These are phyloP conservation scores for Hycleus cichorii DNA, from an alignment of 1,140 invertebrate species.

Conservation along the genomic window DNA sequence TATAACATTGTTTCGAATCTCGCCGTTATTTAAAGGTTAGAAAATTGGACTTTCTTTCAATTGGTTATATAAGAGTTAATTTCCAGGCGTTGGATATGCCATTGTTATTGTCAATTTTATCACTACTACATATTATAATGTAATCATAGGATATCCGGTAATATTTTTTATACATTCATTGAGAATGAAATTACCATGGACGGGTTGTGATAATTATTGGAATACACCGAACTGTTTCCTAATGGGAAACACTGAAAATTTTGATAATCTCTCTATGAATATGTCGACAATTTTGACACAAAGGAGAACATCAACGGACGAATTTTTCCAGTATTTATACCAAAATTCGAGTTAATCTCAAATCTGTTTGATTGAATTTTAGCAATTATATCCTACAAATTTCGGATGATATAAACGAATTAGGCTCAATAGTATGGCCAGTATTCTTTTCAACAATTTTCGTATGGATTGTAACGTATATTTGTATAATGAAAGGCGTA, in stretches of 20 bases:
- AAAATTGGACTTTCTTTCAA: background rate
- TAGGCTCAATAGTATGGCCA: slow-evolving; percentile 65
- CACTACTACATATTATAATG: slow-evolving; percentile 88
- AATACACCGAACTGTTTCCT: slow-evolving; percentile 69
- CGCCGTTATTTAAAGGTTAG: slow-evolving; percentile 81
- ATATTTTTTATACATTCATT: slow-evolving; percentile 74
- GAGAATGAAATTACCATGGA: slow-evolving; percentile 71
- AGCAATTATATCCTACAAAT: slow-evolving; percentile 64
- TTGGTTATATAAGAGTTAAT: slow-evolving; percentile 6
- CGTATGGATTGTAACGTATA: slow-evolving; percentile 71
- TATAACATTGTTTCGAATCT: slow-evolving; percentile 66
- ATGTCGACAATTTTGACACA: background rate
- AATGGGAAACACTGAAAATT: background rate
- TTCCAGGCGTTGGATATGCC: slow-evolving; percentile 71
- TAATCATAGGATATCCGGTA: slow-evolving; percentile 86
- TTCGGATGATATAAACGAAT: slow-evolving; percentile 55
- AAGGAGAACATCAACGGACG: slow-evolving; percentile 63
- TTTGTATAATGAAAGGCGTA: slow-evolving; percentile 75
- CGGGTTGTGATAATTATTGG: slow-evolving; percentile 78
- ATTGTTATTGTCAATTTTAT: slow-evolving; percentile 82
- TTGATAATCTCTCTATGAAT: background rate
- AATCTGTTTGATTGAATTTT: slow-evolving; percentile 1
- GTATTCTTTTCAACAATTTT: slow-evolving; percentile 60
- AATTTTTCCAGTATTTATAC: slow-evolving; percentile 74
- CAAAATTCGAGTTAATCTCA: background rate